phyloP scores from a whole-genome alignment of 2,797 vertebrate genomes.

The Platalea minor region DNA sequence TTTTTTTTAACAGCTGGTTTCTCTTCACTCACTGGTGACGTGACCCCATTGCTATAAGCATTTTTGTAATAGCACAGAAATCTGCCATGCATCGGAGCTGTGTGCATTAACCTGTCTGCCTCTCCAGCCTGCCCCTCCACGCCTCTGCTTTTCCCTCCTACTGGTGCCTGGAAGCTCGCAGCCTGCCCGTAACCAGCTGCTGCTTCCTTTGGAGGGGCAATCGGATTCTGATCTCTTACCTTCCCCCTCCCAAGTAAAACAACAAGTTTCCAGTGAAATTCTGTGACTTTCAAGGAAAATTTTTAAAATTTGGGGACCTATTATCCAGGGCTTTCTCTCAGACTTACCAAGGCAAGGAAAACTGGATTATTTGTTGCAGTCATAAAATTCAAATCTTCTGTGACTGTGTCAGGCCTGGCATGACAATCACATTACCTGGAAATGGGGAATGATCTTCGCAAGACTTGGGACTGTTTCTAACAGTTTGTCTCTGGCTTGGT shows the following conservation, averaged over 20 bases:
- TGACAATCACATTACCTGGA: neutral
- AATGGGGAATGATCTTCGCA: neutral
- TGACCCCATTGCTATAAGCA: neutral
- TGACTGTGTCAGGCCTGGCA: neutral
- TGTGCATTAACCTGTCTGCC: neutral
- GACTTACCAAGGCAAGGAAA: neutral
- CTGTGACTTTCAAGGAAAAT: neutral
- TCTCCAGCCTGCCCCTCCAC: fast-evolving
- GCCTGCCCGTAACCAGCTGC: neutral
- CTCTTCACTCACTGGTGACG: neutral
- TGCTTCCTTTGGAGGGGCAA: neutral
- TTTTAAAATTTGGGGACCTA: neutral
- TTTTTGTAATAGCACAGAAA: neutral
- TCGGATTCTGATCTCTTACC: neutral
- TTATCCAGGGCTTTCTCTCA: neutral
- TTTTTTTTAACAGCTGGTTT: neutral
- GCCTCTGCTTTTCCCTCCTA: neutral
- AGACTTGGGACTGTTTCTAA: neutral
- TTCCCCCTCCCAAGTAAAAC: neutral
- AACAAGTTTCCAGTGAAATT: neutral
- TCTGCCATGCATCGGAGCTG: neutral
- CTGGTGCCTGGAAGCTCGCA: neutral
- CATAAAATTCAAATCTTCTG: neutral
- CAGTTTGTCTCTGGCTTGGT: neutral
- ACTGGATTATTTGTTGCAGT: neutral